phyloP scores from a whole-genome alignment of 1,140 invertebrate genomes.

The Zelostemma sp. region DNA sequence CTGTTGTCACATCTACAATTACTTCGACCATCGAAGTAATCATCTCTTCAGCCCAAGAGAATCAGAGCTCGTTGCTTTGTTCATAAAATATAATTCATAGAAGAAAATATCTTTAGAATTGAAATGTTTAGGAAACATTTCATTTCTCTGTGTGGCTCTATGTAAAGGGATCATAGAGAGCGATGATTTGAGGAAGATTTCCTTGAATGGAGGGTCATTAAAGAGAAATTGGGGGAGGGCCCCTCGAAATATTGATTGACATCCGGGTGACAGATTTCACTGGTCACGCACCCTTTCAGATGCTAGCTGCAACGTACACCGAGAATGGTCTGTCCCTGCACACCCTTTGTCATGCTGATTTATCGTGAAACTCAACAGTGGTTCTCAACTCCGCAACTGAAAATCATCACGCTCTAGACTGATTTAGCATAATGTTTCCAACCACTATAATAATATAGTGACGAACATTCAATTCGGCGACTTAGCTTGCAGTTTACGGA shows the following conservation, averaged over 20 bases:
- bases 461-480: too few relatives aligned
- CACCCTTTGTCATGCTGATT: conserved; percentile 65
- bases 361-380: conserved; percentile 50
- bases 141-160: too few relatives aligned
- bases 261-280: conserved; percentile 68
- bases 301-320: conserved; percentile 48
- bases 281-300: conserved; percentile 58
- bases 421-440: not conserved
- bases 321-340: conserved; percentile 19
- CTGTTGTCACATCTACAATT: conserved; percentile 69
- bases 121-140: too few relatives aligned
- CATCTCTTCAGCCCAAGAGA: conserved; percentile 54
- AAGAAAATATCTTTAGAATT: too few relatives aligned
- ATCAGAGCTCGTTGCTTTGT: conserved; percentile 44
- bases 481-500: too few relatives aligned
- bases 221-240: conserved; percentile 45
- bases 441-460: too few relatives aligned
- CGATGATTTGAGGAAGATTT: conserved; percentile 1
- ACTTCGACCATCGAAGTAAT: conserved; percentile 59
- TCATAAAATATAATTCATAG: conserved; percentile 16
- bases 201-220: conserved; percentile 27
- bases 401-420: not conserved
- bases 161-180: not conserved
- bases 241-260: conserved; percentile 68
- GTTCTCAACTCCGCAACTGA: conserved; percentile 42